A percentile compares a stretch with the other conserved stretches of the same genome.
These are phyloP conservation scores for Meganola albula DNA, from an alignment of 2,888 invertebrate species.

Conservation along the genomic window DNA sequence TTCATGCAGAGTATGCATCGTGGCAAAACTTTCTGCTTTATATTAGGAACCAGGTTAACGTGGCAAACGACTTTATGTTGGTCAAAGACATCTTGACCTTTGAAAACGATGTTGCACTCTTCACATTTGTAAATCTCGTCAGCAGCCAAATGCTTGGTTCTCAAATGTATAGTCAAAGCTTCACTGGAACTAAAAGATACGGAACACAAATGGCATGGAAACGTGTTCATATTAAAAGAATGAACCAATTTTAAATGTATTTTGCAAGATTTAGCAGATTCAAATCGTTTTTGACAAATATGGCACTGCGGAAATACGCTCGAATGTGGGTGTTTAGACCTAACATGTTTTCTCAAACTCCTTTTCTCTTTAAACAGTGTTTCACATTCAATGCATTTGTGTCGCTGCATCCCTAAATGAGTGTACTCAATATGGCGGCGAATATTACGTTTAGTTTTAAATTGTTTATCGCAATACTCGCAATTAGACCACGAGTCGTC, in stretches of 20 bases:
- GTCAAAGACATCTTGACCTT: conserved; percentile 53
- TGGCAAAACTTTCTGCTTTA: conserved; percentile 41
- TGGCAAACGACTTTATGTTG: conserved; percentile 44
- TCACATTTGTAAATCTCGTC: conserved; percentile 62
- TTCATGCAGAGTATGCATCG: conserved; percentile 58
- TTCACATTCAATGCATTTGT: conserved; percentile 62
- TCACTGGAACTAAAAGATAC: conserved; percentile 52
- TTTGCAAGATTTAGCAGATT: conserved; percentile 63
- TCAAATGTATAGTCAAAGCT: conserved; percentile 45
- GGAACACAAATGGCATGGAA: conserved; percentile 56
- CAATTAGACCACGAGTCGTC: conserved; percentile 50
- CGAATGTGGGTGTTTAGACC: conserved; percentile 56
- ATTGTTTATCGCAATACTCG: conserved; percentile 59
- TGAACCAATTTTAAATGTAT: conserved; percentile 58
- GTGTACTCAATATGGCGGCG: conserved; percentile 58
- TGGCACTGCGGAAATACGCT: conserved; percentile 57
- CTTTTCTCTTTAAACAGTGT: conserved; percentile 62
- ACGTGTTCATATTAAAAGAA: conserved; percentile 57
- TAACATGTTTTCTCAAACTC: conserved; percentile 56
- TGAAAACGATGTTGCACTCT: conserved; percentile 54
- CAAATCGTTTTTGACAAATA: conserved; percentile 57
- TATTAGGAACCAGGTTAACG: conserved; percentile 26
- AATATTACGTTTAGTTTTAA: conserved; percentile 60
- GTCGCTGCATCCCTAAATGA: conserved; percentile 56
- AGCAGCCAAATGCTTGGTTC: conserved; percentile 52